phyloP scores from a whole-genome alignment of 2,113 vertebrate genomes.

The Ciconia maguari region DNA sequence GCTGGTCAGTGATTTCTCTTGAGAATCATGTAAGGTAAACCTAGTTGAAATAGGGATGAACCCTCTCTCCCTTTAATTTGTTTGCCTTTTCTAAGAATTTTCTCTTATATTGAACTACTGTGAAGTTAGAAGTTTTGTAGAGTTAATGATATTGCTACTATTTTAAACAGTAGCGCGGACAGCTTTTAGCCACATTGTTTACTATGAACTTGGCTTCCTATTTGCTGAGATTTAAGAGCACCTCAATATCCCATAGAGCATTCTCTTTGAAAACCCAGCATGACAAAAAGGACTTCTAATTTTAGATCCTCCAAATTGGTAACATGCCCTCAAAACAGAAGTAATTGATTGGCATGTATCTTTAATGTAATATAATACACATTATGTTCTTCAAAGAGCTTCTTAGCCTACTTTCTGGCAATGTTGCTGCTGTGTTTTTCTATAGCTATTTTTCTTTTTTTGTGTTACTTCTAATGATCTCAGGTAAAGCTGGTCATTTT shows the following conservation, averaged over 20 bases:
- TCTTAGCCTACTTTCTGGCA: slow-evolving; percentile 1
- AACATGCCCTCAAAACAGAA: background rate
- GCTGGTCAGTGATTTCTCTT: background rate
- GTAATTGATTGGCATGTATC: background rate
- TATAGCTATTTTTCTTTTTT: slow-evolving; percentile 38
- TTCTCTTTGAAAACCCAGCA: background rate
- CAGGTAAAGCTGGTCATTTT: slow-evolving; percentile 4
- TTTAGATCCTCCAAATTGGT: background rate
- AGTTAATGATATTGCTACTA: background rate
- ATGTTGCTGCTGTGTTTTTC: slow-evolving; percentile 6
- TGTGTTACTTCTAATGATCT: background rate
- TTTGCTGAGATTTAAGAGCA: background rate
- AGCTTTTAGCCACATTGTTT: background rate
- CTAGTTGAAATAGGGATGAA: background rate
- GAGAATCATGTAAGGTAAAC: background rate
- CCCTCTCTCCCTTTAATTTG: background rate
- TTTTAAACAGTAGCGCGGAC: background rate
- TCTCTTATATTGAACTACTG: background rate
- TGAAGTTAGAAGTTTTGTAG: background rate
- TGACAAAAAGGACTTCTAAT: background rate
- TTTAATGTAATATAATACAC: background rate
- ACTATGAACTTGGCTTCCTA: background rate
- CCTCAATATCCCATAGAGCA: background rate
- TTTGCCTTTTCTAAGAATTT: background rate
- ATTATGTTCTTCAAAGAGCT: slow-evolving; percentile 15